Conservation (phyloP, 1,140 invertebrate genomes). For the Oreohelix idahoensis region DNA sequence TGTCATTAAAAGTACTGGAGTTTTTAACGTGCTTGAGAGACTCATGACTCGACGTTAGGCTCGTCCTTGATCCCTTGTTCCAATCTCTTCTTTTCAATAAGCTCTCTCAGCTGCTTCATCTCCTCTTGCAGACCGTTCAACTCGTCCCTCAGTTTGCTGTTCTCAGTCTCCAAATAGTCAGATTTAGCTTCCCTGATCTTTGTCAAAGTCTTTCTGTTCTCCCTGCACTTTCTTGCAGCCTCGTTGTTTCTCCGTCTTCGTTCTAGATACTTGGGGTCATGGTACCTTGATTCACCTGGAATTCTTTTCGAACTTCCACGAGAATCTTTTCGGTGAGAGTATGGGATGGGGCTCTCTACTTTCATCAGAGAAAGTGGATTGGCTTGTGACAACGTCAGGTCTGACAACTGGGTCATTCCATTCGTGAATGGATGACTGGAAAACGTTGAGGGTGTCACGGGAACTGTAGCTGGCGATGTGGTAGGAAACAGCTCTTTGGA, state of each 20-base stretch:
- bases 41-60: conserved; percentile 18
- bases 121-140: conserved; percentile 90
- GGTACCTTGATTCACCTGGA: conserved; percentile 43
- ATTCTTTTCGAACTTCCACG: neutral
- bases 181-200: conserved; percentile 73
- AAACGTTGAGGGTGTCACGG: conserved; percentile 10
- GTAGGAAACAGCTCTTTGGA: conserved; percentile 30
- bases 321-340: neutral
- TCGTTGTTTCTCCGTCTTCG: conserved; percentile 68
- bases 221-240: conserved; percentile 68
- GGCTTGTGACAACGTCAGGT: conserved; percentile 62
- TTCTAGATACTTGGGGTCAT: conserved; percentile 65
- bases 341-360: conserved; percentile 39
- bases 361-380: conserved; percentile 55
- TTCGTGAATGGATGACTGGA: conserved; percentile 47
- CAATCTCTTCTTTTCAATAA: conserved; percentile 71
- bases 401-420: conserved; percentile 67
- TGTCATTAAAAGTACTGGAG: neutral
- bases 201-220: conserved; percentile 68
- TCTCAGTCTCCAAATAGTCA: conserved; percentile 77
- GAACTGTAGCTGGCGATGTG: conserved; percentile 40
- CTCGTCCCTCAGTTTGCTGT: conserved; percentile 85
- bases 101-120: conserved; percentile 87
- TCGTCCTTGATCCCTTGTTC: conserved; percentile 51
- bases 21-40: neutral